Evolutionary conservation across 2,888 invertebrate species (phyloP), one percentile per base, ranked within the genome.

Genomic region (Entomobrya multifasciata): DNA sequence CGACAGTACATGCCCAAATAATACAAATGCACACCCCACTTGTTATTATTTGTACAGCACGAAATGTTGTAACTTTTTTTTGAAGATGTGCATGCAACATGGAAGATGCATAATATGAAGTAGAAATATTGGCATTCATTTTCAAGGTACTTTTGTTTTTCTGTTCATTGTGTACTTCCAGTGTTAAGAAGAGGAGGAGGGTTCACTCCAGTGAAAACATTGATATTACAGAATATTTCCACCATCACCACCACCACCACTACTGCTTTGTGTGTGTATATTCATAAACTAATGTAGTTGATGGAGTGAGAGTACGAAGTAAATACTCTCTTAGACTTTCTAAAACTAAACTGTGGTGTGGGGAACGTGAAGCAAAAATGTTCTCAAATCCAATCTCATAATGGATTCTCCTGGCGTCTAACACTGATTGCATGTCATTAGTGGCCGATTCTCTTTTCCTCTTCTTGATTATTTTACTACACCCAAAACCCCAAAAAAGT

Each of bases 341-440:
- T 6, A 20, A 4, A 36, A 36, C 36, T 8, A 36, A 36, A 36
- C 8, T 4, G 36, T 36, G 36, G 4, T 6, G 36, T 36, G 36
- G 36, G 13, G 44, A 78, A 74, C 78, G 65, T 62, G 79, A 83
- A 85, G 67, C 74, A 88, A 86, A 84, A 88, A 87, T 77, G 85
- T 57, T 88, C 89, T 89, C 89, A 89, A 89, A 90, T 90, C 90
- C 91, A 90, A 89, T 90, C 90, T 90, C 90, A 90, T 91, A 90
- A 90, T 90, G 90, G 90, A 91, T 91, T 91, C 91, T 90, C 88
- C 86, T 88, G 88, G 88, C 91, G 90, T 91, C 90, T 90, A 90
- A 88, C 90, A 89, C 90, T 91, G 90, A 91, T 91, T 90, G 90
- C 91, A 91, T 91, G 90, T 90, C 90, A 91, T 91, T 90, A 91